Percentiles rank a stretch among this genome's conserved stretches.
Evolutionary conservation across 2,888 invertebrate species (phyloP).

Genomic region (Galerucella nymphaeae): DNA sequence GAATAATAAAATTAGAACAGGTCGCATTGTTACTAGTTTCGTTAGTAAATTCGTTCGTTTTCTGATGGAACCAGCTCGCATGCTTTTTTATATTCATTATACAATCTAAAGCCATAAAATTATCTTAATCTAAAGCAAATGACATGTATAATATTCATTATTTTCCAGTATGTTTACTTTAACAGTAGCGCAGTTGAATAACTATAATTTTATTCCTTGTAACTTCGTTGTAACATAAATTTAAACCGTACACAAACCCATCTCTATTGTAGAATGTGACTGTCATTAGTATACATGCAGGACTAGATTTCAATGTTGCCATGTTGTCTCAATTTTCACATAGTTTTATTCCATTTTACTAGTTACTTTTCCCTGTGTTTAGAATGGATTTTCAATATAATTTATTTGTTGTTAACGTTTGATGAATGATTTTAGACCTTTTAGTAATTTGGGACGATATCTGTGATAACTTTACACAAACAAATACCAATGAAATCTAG

Average conservation of each 20-base stretch:
- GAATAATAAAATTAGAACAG: constrained; percentile 2
- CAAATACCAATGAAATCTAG: neutral
- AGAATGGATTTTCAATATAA: too few relatives aligned
- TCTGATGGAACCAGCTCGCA: neutral
- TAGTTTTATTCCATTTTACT: too few relatives aligned
- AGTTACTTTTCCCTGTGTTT: too few relatives aligned
- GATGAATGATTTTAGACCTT: too few relatives aligned
- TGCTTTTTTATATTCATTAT: constrained; percentile 11
- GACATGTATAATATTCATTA: neutral
- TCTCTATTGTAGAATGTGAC: too few relatives aligned
- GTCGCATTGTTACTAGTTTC: constrained; percentile 7
- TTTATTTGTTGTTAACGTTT: too few relatives aligned
- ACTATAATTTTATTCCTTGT: neutral
- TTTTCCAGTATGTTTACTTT: neutral
- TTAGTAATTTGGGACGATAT: neutral
- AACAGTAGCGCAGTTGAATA: neutral
- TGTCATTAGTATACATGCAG: too few relatives aligned
- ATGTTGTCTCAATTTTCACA: too few relatives aligned
- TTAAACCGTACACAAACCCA: too few relatives aligned
- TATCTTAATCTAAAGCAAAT: constrained; percentile 14
- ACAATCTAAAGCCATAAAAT: constrained; percentile 4
- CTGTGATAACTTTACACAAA: neutral
- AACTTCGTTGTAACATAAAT: too few relatives aligned
- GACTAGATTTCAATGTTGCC: too few relatives aligned
- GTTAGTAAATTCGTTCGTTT: constrained; percentile 8